Conservation (phyloP, 2,888 invertebrate genomes). For the Leuctra nigra region DNA sequence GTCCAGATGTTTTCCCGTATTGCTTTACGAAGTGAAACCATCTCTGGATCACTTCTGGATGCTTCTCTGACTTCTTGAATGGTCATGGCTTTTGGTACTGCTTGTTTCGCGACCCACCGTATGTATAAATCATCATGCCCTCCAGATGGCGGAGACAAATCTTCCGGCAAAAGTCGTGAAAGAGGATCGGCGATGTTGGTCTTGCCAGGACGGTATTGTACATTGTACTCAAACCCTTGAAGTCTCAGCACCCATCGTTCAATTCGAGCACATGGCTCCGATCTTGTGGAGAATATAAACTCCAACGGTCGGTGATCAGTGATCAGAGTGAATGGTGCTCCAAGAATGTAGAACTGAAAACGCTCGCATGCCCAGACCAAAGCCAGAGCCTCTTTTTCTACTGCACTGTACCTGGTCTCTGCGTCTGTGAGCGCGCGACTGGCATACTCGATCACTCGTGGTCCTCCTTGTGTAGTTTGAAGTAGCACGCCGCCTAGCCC, state of each 20-base stretch:
- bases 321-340: not conserved
- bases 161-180: constrained; percentile 28
- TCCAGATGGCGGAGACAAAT: not conserved
- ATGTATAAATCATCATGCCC: not conserved
- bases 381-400: no score
- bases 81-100: not conserved
- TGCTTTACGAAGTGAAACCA: not conserved
- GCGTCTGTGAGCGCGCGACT: not conserved
- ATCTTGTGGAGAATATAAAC: constrained; percentile 28
- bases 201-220: constrained; percentile 33
- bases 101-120: not conserved
- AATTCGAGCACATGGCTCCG: constrained; percentile 35
- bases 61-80: not conserved
- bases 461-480: not conserved
- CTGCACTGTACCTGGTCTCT: not conserved
- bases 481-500: not conserved
- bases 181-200: constrained; percentile 33
- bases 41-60: not conserved
- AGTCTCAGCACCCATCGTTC: constrained; percentile 35
- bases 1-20: constrained; percentile 19
- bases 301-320: constrained; percentile 8
- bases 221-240: constrained; percentile 33
- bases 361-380: no score
- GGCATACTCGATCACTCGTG: constrained; percentile 2
- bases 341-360: not conserved